Evolutionary conservation across 2,888 invertebrate genomes (phyloP).

Genomic region (Vesta saturnalis): DNA sequence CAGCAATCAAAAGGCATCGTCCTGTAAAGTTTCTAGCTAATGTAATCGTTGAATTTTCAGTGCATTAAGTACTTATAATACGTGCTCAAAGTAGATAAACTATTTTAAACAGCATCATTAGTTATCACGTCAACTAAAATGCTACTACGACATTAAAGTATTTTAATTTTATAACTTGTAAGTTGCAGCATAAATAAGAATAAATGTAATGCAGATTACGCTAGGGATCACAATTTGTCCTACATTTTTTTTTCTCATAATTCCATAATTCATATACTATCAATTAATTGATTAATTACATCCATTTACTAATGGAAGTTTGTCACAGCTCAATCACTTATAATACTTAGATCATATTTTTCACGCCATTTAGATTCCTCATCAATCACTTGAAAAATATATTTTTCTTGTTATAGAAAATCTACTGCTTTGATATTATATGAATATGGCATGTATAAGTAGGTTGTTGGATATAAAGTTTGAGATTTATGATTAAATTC

Average conservation of each 20-base stretch:
- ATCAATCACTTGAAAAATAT: background rate
- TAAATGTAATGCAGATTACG: no score
- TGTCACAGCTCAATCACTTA: no score
- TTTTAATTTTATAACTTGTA: no score
- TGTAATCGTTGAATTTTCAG: background rate
- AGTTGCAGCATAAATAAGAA: no score
- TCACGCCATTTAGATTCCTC: background rate
- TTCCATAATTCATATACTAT: no score
- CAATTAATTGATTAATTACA: background rate
- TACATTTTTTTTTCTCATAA: no score
- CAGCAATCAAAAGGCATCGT: background rate
- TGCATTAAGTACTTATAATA: background rate
- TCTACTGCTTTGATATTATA: background rate
- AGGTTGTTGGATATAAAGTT: background rate
- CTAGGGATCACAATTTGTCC: no score
- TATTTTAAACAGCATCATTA: no score
- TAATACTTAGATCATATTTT: background rate
- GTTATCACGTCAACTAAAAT: no score
- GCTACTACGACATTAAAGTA: no score
- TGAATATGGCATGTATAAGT: background rate
- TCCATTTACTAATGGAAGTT: no score
- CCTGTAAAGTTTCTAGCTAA: background rate
- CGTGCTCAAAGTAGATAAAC: no score
- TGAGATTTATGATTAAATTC: constrained; percentile 1
- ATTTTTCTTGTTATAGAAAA: background rate